Evolutionary conservation across 2,113 vertebrate species (phyloP).

Genomic region (Leptocoma aspasia): DNA sequence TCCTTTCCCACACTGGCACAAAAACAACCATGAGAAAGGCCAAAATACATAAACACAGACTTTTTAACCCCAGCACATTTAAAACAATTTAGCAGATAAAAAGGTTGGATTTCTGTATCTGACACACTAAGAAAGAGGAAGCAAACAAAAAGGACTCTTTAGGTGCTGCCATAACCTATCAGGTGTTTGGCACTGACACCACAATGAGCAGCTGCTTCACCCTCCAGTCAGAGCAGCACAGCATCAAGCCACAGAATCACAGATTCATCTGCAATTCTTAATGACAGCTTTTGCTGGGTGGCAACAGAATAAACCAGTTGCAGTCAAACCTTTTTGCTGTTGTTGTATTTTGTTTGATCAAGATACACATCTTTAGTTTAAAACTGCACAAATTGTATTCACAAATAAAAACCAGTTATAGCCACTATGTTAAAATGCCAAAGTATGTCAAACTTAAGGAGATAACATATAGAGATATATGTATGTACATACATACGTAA

Average conservation of each 20-base stretch:
- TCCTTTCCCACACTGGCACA: background rate
- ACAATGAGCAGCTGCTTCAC: background rate
- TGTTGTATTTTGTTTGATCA: background rate
- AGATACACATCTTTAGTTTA: background rate
- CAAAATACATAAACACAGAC: background rate
- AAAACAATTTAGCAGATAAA: background rate
- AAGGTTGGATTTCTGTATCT: background rate
- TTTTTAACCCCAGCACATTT: background rate
- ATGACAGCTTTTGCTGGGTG: background rate
- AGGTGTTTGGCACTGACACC: background rate
- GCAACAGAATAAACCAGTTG: background rate
- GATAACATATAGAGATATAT: rapidly evolving
- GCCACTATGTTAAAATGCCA: background rate
- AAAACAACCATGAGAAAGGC: background rate
- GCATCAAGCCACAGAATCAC: background rate
- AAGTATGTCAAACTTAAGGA: background rate
- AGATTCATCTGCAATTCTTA: background rate
- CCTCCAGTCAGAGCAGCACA: background rate
- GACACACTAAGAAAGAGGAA: background rate
- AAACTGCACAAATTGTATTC: background rate
- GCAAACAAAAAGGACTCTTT: background rate
- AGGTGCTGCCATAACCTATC: background rate
- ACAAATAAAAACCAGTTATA: background rate
- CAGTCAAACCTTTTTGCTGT: background rate
- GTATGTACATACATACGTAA: background rate